A percentile compares a stretch with the other conserved stretches of the same genome.
Evolutionary conservation across 2,888 invertebrate genomes (phyloP).

Genomic region (Rapana venosa): DNA sequence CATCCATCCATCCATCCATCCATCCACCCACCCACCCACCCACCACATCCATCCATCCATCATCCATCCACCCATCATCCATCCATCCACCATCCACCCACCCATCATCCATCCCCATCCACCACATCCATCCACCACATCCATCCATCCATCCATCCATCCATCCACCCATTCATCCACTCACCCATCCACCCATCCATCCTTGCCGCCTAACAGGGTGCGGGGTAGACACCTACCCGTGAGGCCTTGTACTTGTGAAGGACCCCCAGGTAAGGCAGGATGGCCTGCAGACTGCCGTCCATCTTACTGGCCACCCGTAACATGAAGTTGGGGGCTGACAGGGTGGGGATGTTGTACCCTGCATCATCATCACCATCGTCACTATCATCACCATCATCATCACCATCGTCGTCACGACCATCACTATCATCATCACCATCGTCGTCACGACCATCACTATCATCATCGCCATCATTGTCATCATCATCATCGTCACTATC

Average conservation of each 20-base stretch:
- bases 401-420: conserved; percentile 8
- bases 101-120: too few species aligned
- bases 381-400: conserved; percentile 27
- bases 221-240: background rate
- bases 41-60: too few species aligned
- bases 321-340: background rate
- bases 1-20: too few species aligned
- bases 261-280: conserved; percentile 4
- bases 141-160: too few species aligned
- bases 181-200: too few species aligned
- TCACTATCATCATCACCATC: conserved; percentile 28
- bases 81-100: too few species aligned
- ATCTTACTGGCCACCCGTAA: background rate
- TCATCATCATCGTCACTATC: background rate
- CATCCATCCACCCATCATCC: too few species aligned
- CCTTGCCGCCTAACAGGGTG: too few species aligned
- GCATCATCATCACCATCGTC: conserved; percentile 21
- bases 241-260: background rate
- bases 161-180: too few species aligned
- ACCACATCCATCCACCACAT: too few species aligned
- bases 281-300: conserved; percentile 7
- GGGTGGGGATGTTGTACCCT: conserved; percentile 21
- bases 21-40: too few species aligned
- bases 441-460: conserved; percentile 13
- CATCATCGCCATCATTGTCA: background rate